A percentile compares a stretch with the other conserved stretches of the same genome.
phyloP scores from a whole-genome alignment of 2,888 invertebrate species.

The Spodoptera exigua region DNA sequence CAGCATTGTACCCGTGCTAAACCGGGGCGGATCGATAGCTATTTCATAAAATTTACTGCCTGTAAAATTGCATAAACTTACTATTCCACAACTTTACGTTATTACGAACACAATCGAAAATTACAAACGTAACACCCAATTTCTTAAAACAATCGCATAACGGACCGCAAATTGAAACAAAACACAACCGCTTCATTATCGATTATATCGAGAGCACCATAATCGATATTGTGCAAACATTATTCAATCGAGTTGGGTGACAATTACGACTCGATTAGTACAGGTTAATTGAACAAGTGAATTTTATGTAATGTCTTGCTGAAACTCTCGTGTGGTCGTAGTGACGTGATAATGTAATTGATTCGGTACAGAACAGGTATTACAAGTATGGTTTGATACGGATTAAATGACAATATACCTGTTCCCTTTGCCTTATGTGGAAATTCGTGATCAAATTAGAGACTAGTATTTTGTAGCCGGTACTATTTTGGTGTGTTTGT shows the following conservation, averaged over 20 bases:
- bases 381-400: slow-evolving; percentile 46
- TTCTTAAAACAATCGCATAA: slow-evolving; percentile 20
- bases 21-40: no score
- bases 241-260: slow-evolving; percentile 58
- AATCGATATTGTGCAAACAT: slow-evolving; percentile 55
- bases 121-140: slow-evolving; percentile 31
- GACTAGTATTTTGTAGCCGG: slow-evolving; percentile 26
- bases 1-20: no score
- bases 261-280: slow-evolving; percentile 49
- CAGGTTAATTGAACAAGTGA: slow-evolving; percentile 66
- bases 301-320: slow-evolving; percentile 61
- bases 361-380: slow-evolving; percentile 49
- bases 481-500: slow-evolving; percentile 25
- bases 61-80: no score
- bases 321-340: slow-evolving; percentile 31
- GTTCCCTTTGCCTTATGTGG: slow-evolving; percentile 38
- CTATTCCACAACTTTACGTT: no score
- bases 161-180: slow-evolving; percentile 40
- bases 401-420: slow-evolving; percentile 56
- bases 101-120: slow-evolving; percentile 1
- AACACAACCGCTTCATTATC: slow-evolving; percentile 21
- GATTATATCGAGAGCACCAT: slow-evolving; percentile 26
- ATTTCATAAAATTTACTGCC: no score
- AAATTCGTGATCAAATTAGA: slow-evolving; percentile 39
- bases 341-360: slow-evolving; percentile 48